Percentiles rank a stretch among this genome's conserved stretches.
phyloP scores from a whole-genome alignment of 1,140 invertebrate species.

The Cherax destructor region DNA sequence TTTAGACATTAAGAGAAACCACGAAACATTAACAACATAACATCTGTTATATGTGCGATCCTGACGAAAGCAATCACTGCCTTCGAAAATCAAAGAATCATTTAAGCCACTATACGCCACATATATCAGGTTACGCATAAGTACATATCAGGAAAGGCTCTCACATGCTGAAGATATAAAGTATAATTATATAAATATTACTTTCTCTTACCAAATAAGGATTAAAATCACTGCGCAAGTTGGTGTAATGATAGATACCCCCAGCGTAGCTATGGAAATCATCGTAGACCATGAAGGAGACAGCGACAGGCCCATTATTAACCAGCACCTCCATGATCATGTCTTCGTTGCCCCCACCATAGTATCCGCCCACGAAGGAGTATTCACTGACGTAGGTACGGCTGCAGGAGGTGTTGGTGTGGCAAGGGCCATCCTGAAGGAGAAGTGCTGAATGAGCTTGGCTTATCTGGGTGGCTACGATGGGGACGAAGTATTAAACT shows the following conservation, averaged over 20 bases:
- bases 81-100: background rate
- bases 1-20: too few relatives aligned
- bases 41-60: too few relatives aligned
- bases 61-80: too few relatives aligned
- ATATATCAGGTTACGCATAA: too few relatives aligned
- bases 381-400: slow-evolving; percentile 42
- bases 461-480: too few relatives aligned
- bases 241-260: slow-evolving; percentile 76
- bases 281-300: slow-evolving; percentile 78
- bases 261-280: slow-evolving; percentile 77
- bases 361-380: slow-evolving; percentile 72
- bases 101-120: too few relatives aligned
- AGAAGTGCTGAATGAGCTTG: too few relatives aligned
- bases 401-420: slow-evolving; percentile 11
- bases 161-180: too few relatives aligned
- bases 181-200: too few relatives aligned
- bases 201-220: slow-evolving; percentile 73
- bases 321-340: slow-evolving; percentile 77
- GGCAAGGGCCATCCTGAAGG: slow-evolving; percentile 77
- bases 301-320: slow-evolving; percentile 78
- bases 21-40: too few relatives aligned
- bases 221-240: slow-evolving; percentile 74
- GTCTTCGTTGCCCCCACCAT: slow-evolving; percentile 77
- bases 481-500: too few relatives aligned
- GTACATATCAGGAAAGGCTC: too few relatives aligned